Conservation (phyloP, 2,113 vertebrate species). For the Hypanus sabinus region DNA sequence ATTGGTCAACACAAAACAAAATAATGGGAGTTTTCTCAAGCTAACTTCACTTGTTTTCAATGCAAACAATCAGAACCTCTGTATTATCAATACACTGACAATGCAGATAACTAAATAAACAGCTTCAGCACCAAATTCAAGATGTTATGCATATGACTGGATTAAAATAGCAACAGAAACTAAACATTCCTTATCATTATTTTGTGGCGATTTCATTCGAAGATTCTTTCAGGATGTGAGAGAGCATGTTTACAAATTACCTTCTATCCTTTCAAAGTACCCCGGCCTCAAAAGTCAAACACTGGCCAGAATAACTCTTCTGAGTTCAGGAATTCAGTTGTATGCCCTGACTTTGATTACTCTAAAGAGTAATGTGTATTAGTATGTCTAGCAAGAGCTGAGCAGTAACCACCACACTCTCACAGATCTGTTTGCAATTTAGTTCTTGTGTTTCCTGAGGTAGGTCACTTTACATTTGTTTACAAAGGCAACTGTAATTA, state of each 20-base stretch:
- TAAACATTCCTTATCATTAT: not conserved
- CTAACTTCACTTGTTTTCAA: not conserved
- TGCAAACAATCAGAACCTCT: not conserved
- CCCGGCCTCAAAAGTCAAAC: not conserved
- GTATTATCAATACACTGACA: not conserved
- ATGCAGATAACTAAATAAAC: slow-evolving; percentile 1
- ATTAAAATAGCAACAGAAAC: not conserved
- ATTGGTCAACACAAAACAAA: not conserved
- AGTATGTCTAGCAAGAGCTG: not conserved
- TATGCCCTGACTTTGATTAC: not conserved
- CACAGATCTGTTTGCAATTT: not conserved
- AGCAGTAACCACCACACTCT: not conserved
- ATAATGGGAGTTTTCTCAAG: too few relatives aligned
- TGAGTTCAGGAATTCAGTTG: not conserved
- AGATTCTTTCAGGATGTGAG: not conserved
- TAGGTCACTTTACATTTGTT: not conserved
- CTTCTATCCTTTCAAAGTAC: not conserved
- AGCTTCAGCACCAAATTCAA: not conserved
- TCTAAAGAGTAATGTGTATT: not conserved
- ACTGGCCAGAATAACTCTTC: not conserved
- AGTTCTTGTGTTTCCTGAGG: not conserved
- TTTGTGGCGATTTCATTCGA: not conserved
- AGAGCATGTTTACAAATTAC: not conserved
- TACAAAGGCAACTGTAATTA: not conserved
- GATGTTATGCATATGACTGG: not conserved